A percentile compares a stretch with the other conserved stretches of the same genome.
Evolutionary conservation across 2,888 invertebrate genomes (phyloP).

Genomic region (Malacosoma neustria): DNA sequence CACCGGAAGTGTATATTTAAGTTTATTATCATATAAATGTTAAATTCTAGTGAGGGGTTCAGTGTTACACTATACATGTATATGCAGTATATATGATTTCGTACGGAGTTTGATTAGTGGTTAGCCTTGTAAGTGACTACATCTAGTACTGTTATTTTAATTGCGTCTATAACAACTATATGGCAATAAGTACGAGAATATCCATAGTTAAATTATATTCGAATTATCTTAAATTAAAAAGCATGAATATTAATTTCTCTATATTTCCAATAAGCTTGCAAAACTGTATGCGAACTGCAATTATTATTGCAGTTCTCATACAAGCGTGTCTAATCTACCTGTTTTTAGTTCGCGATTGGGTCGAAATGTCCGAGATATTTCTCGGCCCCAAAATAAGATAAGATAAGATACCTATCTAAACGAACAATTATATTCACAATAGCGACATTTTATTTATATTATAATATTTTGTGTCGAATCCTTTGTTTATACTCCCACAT

Average conservation of each 20-base stretch:
- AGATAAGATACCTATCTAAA: background rate
- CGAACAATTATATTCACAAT: constrained; percentile 5
- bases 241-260: constrained; percentile 12
- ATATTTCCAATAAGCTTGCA: constrained; percentile 20
- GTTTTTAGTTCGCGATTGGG: constrained; percentile 14
- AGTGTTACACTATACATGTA: constrained; percentile 30
- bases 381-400: too few relatives aligned
- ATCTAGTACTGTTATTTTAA: constrained; percentile 44
- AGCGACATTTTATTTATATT: constrained; percentile 3
- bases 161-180: constrained; percentile 40
- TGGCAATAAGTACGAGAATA: constrained; percentile 42
- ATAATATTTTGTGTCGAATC: background rate
- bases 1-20: constrained; percentile 44
- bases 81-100: constrained; percentile 47
- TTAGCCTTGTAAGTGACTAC: constrained; percentile 54
- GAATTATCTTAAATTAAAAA: background rate
- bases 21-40: constrained; percentile 42
- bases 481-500: constrained; percentile 1
- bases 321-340: constrained; percentile 33
- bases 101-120: constrained; percentile 41
- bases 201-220: background rate
- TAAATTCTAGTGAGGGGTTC: constrained; percentile 55
- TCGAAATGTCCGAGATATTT: too few relatives aligned
- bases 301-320: too few relatives aligned
- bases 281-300: constrained; percentile 23